Conservation (phyloP, 2,797 vertebrate species). For the Sebastes dallii region DNA sequence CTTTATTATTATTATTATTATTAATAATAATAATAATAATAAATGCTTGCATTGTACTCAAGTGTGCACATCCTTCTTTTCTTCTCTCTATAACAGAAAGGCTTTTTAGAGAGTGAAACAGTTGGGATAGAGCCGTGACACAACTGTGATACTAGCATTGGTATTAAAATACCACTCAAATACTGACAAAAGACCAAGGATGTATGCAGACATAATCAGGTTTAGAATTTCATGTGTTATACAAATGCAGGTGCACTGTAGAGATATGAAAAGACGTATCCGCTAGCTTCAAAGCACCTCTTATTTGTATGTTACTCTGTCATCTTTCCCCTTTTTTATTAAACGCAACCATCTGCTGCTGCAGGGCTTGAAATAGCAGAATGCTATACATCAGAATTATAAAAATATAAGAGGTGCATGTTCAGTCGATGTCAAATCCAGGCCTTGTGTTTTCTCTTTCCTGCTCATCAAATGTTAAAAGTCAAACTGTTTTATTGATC, state of each 20-base stretch:
- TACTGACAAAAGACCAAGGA: background rate
- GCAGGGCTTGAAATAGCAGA: background rate
- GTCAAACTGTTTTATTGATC: constrained; percentile 36
- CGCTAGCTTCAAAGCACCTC: background rate
- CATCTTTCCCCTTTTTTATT: background rate
- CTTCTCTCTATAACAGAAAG: background rate
- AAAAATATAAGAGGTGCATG: background rate
- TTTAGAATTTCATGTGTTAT: background rate
- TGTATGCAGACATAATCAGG: background rate
- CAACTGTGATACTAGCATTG: background rate
- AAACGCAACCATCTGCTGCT: background rate
- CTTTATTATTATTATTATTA: background rate
- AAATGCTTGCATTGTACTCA: background rate
- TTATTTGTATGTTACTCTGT: background rate
- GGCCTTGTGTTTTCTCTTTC: background rate
- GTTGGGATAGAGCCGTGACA: background rate
- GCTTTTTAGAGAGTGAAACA: background rate
- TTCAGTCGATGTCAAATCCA: background rate
- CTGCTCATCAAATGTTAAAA: constrained; percentile 18
- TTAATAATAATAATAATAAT: too few species aligned
- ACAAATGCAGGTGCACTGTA: background rate
- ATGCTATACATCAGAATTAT: background rate
- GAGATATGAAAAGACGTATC: background rate
- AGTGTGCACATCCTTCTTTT: background rate
- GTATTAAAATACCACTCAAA: background rate